These are phyloP conservation scores for Periphyllus acericola DNA, from an alignment of 2,888 invertebrate species.

Conservation along the genomic window DNA sequence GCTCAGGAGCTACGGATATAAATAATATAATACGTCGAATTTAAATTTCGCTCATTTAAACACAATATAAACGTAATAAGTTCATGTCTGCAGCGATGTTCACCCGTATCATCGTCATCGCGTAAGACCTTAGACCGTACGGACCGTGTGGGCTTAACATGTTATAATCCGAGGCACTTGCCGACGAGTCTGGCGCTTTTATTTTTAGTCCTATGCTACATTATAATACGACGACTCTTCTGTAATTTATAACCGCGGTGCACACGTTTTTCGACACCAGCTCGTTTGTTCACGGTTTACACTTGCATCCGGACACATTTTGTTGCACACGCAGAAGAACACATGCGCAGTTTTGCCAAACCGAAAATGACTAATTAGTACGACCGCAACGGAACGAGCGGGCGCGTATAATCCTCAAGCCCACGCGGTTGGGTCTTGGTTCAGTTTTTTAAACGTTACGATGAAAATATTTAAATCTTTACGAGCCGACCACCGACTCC, in stretches of 20 bases:
- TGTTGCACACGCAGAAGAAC: background rate
- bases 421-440: background rate
- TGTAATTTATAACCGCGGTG: slow-evolving; percentile 45
- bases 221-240: background rate
- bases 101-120: background rate
- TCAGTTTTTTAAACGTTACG: background rate
- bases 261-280: slow-evolving; percentile 37
- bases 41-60: background rate
- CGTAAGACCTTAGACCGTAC: background rate
- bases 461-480: too few species aligned
- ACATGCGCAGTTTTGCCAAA: slow-evolving; percentile 41
- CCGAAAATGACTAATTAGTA: slow-evolving; percentile 32
- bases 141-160: background rate
- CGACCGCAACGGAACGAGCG: background rate
- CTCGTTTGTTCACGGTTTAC: slow-evolving; percentile 41
- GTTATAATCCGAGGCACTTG: background rate
- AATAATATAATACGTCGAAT: background rate
- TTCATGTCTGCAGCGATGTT: background rate
- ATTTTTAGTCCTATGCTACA: slow-evolving; percentile 19
- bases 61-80: background rate
- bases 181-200: background rate
- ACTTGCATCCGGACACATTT: slow-evolving; percentile 21
- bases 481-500: too few species aligned
- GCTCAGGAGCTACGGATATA: too few species aligned
- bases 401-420: background rate